Conservation (phyloP, 2,113 vertebrate genomes). For the Tetrao urogallus region DNA sequence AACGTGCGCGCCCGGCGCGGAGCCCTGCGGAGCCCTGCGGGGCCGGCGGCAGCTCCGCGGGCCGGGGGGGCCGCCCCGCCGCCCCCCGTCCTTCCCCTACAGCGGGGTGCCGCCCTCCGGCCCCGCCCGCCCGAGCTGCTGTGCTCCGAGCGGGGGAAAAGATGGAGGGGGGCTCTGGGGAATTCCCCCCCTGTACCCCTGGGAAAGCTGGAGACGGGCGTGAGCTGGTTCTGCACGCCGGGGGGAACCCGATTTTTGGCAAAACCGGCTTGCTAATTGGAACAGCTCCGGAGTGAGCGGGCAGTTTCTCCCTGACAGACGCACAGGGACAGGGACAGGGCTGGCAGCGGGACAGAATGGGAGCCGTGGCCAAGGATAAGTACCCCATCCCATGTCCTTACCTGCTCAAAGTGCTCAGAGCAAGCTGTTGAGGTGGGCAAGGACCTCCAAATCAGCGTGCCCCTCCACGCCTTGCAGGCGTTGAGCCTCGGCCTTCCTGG, state of each 20-base stretch:
- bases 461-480: rapidly evolving
- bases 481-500: not conserved
- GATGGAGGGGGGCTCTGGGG: not conserved
- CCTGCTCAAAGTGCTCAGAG: not conserved
- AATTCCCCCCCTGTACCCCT: not conserved
- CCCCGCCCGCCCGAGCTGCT: not conserved
- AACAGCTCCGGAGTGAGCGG: not conserved
- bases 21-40: no score
- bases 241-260: not conserved
- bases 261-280: not conserved
- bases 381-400: not conserved
- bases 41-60: no score
- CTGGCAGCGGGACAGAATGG: not conserved
- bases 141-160: not conserved
- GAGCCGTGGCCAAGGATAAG: not conserved
- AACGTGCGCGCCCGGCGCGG: no score
- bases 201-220: not conserved
- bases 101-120: not conserved
- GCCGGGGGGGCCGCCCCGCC: no score
- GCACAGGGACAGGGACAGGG: not conserved
- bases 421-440: not conserved
- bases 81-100: no score
- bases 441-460: not conserved
- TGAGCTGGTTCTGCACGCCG: not conserved
- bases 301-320: not conserved